Percentiles rank a stretch among this genome's conserved stretches.
phyloP scores from a whole-genome alignment of 2,113 vertebrate species.

The Micronycteris hirsuta region DNA sequence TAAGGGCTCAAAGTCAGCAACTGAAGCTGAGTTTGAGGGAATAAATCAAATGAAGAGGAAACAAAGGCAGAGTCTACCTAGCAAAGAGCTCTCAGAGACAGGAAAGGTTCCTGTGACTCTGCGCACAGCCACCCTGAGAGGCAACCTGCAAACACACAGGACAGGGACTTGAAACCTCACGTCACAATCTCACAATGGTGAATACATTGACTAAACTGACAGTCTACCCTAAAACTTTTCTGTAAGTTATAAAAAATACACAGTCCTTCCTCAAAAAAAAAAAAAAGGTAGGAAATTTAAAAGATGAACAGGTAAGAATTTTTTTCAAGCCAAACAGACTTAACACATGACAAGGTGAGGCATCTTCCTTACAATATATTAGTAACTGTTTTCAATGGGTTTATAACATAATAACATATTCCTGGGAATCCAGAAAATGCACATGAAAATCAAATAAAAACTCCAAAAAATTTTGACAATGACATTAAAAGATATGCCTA shows the following conservation, averaged over 20 bases:
- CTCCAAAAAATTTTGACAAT: slow-evolving; percentile 68
- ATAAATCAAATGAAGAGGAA: slow-evolving; percentile 37
- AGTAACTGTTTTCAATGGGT: slow-evolving; percentile 19
- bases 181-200: not conserved
- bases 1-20: slow-evolving; percentile 59
- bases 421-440: not conserved
- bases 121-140: not conserved
- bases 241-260: not conserved
- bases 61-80: not conserved
- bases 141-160: not conserved
- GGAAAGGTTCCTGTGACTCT: no score
- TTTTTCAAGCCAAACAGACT: not conserved
- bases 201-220: not conserved
- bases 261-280: not conserved
- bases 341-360: not conserved
- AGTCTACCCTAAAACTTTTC: not conserved
- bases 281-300: not conserved
- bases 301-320: not conserved
- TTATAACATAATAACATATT: not conserved
- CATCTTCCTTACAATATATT: slow-evolving; percentile 16
- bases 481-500: slow-evolving; percentile 82
- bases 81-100: not conserved
- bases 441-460: slow-evolving; percentile 58
- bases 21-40: slow-evolving; percentile 46
- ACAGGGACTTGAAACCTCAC: not conserved